Conservation (phyloP, 1,140 invertebrate genomes). For the Drosophila pallidifrons region DNA sequence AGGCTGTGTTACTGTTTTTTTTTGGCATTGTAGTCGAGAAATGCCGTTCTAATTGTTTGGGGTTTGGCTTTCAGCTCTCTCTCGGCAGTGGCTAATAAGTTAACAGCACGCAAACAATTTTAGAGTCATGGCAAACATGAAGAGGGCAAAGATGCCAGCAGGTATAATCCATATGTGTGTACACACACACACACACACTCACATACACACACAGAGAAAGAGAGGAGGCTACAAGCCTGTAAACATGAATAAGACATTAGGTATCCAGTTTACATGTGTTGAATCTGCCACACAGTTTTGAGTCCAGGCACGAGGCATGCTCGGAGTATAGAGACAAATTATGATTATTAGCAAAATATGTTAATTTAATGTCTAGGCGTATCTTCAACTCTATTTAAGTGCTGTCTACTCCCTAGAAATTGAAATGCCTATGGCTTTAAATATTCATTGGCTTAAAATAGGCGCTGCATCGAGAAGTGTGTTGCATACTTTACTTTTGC, state of each 20-base stretch:
- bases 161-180: conserved; percentile 12
- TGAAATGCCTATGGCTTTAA: conserved; percentile 72
- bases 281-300: conserved; percentile 34
- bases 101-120: conserved; percentile 74
- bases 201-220: too few species aligned
- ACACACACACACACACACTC: not conserved
- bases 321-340: conserved; percentile 48
- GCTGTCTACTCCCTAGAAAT: conserved; percentile 36
- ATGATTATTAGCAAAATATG: conserved; percentile 82
- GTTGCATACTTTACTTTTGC: conserved; percentile 33
- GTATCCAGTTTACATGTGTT: conserved; percentile 73
- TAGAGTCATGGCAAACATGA: conserved; percentile 41
- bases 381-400: conserved; percentile 34
- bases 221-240: conserved; percentile 54
- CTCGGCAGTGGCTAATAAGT: conserved; percentile 63
- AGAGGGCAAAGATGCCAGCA: not conserved
- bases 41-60: conserved; percentile 40
- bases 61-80: conserved; percentile 29
- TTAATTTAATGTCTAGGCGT: conserved; percentile 79
- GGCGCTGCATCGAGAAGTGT: conserved; percentile 10
- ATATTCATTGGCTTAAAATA: conserved; percentile 67
- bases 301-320: conserved; percentile 15
- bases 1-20: not conserved
- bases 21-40: conserved; percentile 38
- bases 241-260: conserved; percentile 83